Evolutionary conservation across 1,140 invertebrate genomes (phyloP).

Genomic region (Zaprionus inermis): DNA sequence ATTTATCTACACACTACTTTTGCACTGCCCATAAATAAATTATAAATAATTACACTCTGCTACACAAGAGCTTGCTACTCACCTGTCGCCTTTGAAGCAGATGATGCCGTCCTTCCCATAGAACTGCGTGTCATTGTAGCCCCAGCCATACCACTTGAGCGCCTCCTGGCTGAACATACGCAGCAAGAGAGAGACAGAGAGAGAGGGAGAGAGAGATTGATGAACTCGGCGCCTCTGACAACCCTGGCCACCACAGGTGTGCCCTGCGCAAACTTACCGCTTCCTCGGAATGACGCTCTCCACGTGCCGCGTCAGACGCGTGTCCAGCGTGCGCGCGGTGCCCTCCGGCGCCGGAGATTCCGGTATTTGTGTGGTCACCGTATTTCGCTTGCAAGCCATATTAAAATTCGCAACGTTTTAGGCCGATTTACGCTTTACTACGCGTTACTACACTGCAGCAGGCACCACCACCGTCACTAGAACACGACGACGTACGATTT

Average conservation of each 20-base stretch:
- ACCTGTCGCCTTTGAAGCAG: conserved; percentile 86
- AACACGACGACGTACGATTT: background rate
- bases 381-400: conserved; percentile 65
- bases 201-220: background rate
- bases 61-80: conserved; percentile 24
- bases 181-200: background rate
- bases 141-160: conserved; percentile 99
- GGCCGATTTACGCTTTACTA: background rate
- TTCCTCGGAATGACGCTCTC: conserved; percentile 77
- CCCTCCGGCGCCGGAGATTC: conserved; percentile 48
- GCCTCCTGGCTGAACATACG: conserved; percentile 88
- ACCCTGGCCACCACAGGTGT: conserved; percentile 14
- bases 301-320: conserved; percentile 66
- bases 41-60: background rate
- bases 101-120: conserved; percentile 87
- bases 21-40: background rate
- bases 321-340: conserved; percentile 59
- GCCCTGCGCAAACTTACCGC: conserved; percentile 55
- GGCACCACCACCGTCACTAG: background rate
- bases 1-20: background rate
- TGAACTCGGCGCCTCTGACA: background rate
- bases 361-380: conserved; percentile 58
- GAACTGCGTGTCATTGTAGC: conserved; percentile 97
- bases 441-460: background rate
- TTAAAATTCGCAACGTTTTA: background rate